Conservation (phyloP, 2,888 invertebrate genomes). For the Melanostoma scalare region DNA sequence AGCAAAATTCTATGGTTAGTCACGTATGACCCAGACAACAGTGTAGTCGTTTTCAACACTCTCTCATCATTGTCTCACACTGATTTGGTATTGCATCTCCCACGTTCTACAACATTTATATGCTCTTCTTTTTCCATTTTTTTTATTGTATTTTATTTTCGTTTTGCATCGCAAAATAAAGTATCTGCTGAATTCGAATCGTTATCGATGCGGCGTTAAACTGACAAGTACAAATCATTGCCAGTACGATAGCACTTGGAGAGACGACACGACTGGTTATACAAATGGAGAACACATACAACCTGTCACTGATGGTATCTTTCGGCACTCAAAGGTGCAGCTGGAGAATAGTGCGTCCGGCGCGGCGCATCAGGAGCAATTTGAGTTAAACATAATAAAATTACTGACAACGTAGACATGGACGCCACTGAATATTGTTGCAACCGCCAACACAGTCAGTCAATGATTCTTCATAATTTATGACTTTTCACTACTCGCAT, state of each 20-base stretch:
- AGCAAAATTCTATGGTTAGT: constrained; percentile 45
- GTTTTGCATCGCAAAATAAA: constrained; percentile 7
- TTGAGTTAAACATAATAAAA: constrained; percentile 23
- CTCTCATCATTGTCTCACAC: constrained; percentile 29
- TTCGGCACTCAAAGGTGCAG: constrained; percentile 9
- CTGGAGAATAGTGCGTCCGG: not conserved
- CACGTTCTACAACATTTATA: not conserved
- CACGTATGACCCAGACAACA: constrained; percentile 69
- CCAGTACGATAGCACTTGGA: constrained; percentile 2
- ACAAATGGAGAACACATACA: constrained; percentile 11
- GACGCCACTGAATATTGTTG: constrained; percentile 48
- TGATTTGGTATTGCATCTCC: not conserved
- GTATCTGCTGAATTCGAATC: constrained; percentile 40
- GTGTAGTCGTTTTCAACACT: constrained; percentile 25
- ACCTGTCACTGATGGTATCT: constrained; percentile 50
- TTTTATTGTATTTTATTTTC: no score
- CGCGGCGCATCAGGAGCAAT: constrained; percentile 9
- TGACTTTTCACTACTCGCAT: constrained; percentile 24
- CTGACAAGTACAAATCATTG: constrained; percentile 48
- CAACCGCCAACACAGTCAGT: constrained; percentile 49
- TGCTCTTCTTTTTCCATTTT: not conserved
- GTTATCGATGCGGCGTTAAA: constrained; percentile 46
- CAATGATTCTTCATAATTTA: constrained; percentile 53
- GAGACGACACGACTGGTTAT: not conserved
- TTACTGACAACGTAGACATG: constrained; percentile 29